Conservation (phyloP, 1,140 invertebrate genomes). For the Achroia grisella region DNA sequence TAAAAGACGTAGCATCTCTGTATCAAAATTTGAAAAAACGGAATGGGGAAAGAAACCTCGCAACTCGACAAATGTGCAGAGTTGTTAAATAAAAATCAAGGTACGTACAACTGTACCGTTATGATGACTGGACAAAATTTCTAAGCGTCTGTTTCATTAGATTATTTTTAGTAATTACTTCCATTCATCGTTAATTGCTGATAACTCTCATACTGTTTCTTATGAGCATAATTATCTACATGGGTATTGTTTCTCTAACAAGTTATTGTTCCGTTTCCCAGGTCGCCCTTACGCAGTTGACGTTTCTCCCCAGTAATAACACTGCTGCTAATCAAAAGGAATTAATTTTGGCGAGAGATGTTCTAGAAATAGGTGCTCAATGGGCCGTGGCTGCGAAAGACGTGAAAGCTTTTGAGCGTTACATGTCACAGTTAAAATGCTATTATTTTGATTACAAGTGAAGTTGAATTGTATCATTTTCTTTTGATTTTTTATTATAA, state of each 20-base stretch:
- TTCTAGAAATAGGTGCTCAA: slow-evolving; percentile 96
- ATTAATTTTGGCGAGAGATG: slow-evolving; percentile 90
- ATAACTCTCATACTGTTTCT: too few relatives aligned
- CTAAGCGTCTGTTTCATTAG: too few relatives aligned
- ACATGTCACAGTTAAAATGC: slow-evolving; percentile 97
- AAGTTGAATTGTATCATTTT: too few relatives aligned
- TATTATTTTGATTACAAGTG: slow-evolving; percentile 98
- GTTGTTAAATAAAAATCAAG: slow-evolving; percentile 83
- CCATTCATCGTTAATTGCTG: too few relatives aligned
- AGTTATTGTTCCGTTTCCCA: slow-evolving; percentile 61
- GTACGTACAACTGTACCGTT: slow-evolving; percentile 72
- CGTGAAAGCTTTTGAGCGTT: slow-evolving; percentile 95
- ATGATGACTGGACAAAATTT: slow-evolving; percentile 33
- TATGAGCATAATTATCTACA: too few relatives aligned
- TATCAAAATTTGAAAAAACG: slow-evolving; percentile 83
- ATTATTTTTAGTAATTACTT: too few relatives aligned
- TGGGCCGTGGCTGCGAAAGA: slow-evolving; percentile 94
- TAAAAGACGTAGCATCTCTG: slow-evolving; percentile 78
- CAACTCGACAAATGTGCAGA: slow-evolving; percentile 83
- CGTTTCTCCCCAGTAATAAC: slow-evolving; percentile 91
- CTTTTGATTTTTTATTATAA: too few relatives aligned
- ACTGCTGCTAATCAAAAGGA: slow-evolving; percentile 87
- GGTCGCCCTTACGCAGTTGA: slow-evolving; percentile 88
- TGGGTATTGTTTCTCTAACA: too few relatives aligned
- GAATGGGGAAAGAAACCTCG: slow-evolving; percentile 81